Evolutionary conservation across 2,888 invertebrate species (phyloP).

Genomic region (Drosophila flavopinicola): DNA sequence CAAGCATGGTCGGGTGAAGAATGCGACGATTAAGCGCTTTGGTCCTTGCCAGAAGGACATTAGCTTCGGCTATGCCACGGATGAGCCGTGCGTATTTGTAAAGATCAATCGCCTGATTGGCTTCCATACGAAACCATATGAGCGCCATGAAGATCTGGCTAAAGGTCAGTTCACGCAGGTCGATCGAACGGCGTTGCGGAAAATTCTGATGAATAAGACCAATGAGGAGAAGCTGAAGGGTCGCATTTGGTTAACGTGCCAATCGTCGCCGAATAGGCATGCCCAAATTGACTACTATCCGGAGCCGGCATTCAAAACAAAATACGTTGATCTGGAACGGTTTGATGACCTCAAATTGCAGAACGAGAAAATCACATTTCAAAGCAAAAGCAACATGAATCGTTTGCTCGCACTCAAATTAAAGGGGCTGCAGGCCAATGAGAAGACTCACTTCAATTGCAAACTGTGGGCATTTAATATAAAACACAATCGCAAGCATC

Average conservation of each 20-base stretch:
- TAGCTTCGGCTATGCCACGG: constrained; percentile 41
- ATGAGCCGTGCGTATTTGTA: constrained; percentile 57
- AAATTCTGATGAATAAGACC: constrained; percentile 1
- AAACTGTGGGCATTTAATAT: constrained; percentile 63
- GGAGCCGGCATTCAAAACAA: constrained; percentile 26
- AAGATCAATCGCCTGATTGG: constrained; percentile 62
- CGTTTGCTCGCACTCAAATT: constrained; percentile 59
- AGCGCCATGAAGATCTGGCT: constrained; percentile 5
- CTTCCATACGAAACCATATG: constrained; percentile 40
- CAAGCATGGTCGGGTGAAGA: constrained; percentile 5
- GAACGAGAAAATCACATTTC: not conserved
- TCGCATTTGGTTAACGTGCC: constrained; percentile 57
- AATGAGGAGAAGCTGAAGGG: not conserved
- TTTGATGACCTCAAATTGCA: not conserved
- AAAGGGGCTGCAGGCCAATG: constrained; percentile 14
- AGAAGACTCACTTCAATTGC: constrained; percentile 31
- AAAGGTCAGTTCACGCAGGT: not conserved
- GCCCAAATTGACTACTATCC: constrained; percentile 35
- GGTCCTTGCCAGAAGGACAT: constrained; percentile 36
- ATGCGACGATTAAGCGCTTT: constrained; percentile 19
- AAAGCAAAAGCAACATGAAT: constrained; percentile 35
- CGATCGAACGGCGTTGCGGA: constrained; percentile 15
- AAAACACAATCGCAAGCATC: not conserved
- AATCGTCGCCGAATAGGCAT: not conserved
- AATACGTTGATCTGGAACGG: constrained; percentile 33